Evolutionary conservation across 2,113 vertebrate genomes (phyloP).

Genomic region (Sprattus sprattus): DNA sequence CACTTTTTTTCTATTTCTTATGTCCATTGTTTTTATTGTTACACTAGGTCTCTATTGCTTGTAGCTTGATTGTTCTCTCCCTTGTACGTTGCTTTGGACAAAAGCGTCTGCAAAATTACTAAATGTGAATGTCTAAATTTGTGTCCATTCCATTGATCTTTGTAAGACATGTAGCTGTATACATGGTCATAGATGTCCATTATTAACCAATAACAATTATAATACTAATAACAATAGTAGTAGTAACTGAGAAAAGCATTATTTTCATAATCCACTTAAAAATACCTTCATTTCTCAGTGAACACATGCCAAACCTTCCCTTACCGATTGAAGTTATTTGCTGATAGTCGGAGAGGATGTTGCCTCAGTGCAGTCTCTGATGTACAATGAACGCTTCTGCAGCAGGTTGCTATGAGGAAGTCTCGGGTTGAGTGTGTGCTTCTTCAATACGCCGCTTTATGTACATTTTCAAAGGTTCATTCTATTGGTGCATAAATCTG

Average conservation of each 20-base stretch:
- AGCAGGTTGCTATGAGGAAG: neutral
- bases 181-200: too few species aligned
- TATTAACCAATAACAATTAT: neutral
- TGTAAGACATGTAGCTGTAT: too few species aligned
- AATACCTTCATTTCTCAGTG: neutral
- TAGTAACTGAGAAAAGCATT: too few species aligned
- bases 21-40: too few species aligned
- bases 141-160: too few species aligned
- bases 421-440: neutral
- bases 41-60: too few species aligned
- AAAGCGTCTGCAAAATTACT: too few species aligned
- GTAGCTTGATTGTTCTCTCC: too few species aligned
- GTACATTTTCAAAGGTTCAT: neutral
- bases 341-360: neutral
- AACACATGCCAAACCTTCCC: neutral
- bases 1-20: too few species aligned
- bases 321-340: neutral
- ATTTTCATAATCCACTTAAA: too few species aligned
- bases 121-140: too few species aligned
- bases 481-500: neutral
- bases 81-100: too few species aligned
- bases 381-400: neutral
- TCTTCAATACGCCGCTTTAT: neutral
- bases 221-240: neutral
- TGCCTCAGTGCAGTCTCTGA: neutral